These are phyloP conservation scores for Fabriciana adippe DNA, from an alignment of 2,888 invertebrate species.

Conservation along the genomic window DNA sequence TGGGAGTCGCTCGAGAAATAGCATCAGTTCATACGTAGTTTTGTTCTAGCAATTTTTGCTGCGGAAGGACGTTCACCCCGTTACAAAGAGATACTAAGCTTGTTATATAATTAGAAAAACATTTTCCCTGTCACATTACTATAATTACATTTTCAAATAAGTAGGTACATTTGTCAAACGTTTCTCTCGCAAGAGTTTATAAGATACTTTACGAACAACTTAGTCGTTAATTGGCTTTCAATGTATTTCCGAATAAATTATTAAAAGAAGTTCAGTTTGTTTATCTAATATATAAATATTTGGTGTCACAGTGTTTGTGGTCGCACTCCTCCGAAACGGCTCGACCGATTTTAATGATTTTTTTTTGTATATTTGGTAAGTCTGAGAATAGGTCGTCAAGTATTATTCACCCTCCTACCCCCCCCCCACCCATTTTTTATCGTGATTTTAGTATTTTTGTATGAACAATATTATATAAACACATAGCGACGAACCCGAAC, in stretches of 20 bases:
- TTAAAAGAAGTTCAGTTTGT: neutral
- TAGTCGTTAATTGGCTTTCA: neutral
- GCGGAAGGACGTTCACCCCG: constrained; percentile 55
- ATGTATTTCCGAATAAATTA: neutral
- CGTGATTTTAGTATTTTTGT: too few relatives aligned
- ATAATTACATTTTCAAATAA: constrained; percentile 5
- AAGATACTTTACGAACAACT: neutral
- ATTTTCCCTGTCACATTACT: constrained; percentile 16
- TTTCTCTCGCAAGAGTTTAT: neutral
- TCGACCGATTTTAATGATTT: too few relatives aligned
- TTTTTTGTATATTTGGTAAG: too few relatives aligned
- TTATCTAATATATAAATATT: neutral
- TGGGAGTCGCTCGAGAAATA: constrained; percentile 37
- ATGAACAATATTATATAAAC: too few relatives aligned
- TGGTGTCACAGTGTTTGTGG: too few relatives aligned
- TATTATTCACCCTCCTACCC: too few relatives aligned
- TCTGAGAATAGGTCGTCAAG: too few relatives aligned
- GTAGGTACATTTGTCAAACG: neutral
- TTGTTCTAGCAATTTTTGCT: constrained; percentile 50
- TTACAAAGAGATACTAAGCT: constrained; percentile 2
- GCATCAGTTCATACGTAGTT: constrained; percentile 35
- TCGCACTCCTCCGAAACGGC: too few relatives aligned
- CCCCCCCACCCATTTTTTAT: too few relatives aligned
- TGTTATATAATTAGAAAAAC: constrained; percentile 15
- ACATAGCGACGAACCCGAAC: too few relatives aligned